Conservation (phyloP, 2,113 vertebrate species). For the Cardinalis cardinalis region DNA sequence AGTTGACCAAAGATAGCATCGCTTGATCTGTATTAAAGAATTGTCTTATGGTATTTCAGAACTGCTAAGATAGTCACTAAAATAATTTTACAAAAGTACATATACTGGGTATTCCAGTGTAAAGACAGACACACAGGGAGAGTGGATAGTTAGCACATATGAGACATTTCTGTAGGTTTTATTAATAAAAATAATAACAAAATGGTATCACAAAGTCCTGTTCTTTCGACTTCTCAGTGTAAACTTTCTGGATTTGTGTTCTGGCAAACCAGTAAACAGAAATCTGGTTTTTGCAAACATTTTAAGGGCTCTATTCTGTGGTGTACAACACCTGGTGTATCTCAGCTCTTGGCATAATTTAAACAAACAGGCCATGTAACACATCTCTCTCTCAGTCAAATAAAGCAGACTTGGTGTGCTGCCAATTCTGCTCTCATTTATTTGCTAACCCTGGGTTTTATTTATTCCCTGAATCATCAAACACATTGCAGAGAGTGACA, state of each 20-base stretch:
- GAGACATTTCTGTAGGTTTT: neutral
- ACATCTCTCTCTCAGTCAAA: slow-evolving; percentile 55
- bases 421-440: slow-evolving; percentile 59
- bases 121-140: neutral
- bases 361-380: slow-evolving; percentile 55
- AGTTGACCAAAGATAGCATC: neutral
- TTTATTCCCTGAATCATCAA: slow-evolving; percentile 58
- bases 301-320: slow-evolving; percentile 7
- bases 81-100: neutral
- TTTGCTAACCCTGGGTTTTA: slow-evolving; percentile 56
- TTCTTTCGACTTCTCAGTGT: neutral
- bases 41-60: neutral
- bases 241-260: slow-evolving; percentile 1
- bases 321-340: slow-evolving; percentile 46
- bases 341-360: slow-evolving; percentile 41
- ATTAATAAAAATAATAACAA: neutral
- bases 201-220: neutral
- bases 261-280: slow-evolving; percentile 26
- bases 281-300: slow-evolving; percentile 9
- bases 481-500: slow-evolving; percentile 60
- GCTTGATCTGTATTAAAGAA: neutral
- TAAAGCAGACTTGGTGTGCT: slow-evolving; percentile 59
- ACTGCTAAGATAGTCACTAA: neutral
- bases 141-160: neutral
- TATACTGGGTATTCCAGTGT: neutral